Evolutionary conservation across 2,113 vertebrate genomes (phyloP), one percentile per base, ranked within the genome.

Genomic region (Varanus salvator): DNA sequence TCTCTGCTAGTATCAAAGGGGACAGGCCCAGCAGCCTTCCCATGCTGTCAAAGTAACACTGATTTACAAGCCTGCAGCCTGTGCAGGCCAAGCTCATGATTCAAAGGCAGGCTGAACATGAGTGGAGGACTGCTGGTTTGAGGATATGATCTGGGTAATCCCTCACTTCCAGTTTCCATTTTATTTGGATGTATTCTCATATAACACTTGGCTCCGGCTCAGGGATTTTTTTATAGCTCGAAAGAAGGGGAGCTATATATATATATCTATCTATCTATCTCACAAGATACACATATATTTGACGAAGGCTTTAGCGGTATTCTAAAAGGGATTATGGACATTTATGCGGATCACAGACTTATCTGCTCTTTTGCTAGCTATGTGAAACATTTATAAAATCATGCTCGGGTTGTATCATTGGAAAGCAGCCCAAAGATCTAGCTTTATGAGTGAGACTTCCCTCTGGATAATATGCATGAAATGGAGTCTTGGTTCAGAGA

Each of bases 91-190:
- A 27, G 74, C 21, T 64, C 21, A 81, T 86, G 76, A 74, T 86
- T 90, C 68, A 80, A 54, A 60, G 60, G 69, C 48, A 75, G 71
- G 12, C 69, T 69, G 88, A 66, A 84, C 44, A 90, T 84, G 85
- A 66, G 81, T 78, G 84, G 92, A 92, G 66, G 76, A 90, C 93
- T 84, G 93, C 57, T 95, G 92, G 85, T 88, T 92, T 90, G 83
- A 54, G 90, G 86, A 89, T 95, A 88, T 94, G 85, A 95, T 89
- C 86, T 90, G 86, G 25, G 81, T 94, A 88, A 94, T 95, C 87
- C 84, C 94, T 88, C 89, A 88, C 71, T 94, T 93, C 92, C 84
- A 92, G 90, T 95, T 95, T 90, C 93, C 89, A 90, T 90, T 95
- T 92, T 87, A 81, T 93, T 91, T 81, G 93, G 83, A 91, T 81